Conservation (phyloP, 2,888 invertebrate genomes). For the Xestobium rufovillosum region DNA sequence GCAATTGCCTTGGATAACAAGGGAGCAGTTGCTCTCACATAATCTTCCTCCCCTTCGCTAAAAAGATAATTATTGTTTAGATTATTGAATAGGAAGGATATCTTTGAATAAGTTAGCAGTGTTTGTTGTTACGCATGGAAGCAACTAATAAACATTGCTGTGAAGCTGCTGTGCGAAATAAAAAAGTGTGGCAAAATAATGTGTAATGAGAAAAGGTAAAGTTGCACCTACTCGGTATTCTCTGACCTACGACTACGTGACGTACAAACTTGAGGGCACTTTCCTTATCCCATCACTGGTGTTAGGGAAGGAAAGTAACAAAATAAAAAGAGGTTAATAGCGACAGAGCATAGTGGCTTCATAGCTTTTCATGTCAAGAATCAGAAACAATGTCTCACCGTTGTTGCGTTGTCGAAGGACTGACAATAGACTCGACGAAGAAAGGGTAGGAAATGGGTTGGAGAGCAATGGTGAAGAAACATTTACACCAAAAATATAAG, state of each 20-base stretch:
- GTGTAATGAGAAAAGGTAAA: constrained; percentile 44
- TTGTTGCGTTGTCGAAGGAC: constrained; percentile 19
- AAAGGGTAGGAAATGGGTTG: constrained; percentile 8
- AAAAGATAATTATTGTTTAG: constrained; percentile 7
- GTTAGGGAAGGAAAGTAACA: constrained; percentile 38
- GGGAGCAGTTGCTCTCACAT: constrained; percentile 33
- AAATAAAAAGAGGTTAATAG: constrained; percentile 32
- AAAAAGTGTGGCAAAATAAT: constrained; percentile 15
- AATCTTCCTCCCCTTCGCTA: constrained; percentile 30
- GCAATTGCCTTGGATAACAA: constrained; percentile 57
- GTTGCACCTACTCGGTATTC: constrained; percentile 31
- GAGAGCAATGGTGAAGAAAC: constrained; percentile 29
- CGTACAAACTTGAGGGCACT: constrained; percentile 53
- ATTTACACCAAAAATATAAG: constrained; percentile 12
- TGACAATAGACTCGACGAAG: background rate
- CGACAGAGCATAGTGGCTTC: constrained; percentile 25
- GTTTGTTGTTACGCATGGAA: too few species aligned
- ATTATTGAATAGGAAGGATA: background rate
- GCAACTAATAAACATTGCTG: constrained; percentile 23
- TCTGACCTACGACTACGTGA: constrained; percentile 23
- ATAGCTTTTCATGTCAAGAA: constrained; percentile 30
- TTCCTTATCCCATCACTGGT: constrained; percentile 67
- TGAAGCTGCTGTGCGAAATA: constrained; percentile 28
- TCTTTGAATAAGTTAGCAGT: background rate
- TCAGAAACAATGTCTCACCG: constrained; percentile 37